Evolutionary conservation across 2,113 vertebrate species (phyloP), one percentile per base, ranked within the genome.

Genomic region (Craseonycteris thonglongyai): DNA sequence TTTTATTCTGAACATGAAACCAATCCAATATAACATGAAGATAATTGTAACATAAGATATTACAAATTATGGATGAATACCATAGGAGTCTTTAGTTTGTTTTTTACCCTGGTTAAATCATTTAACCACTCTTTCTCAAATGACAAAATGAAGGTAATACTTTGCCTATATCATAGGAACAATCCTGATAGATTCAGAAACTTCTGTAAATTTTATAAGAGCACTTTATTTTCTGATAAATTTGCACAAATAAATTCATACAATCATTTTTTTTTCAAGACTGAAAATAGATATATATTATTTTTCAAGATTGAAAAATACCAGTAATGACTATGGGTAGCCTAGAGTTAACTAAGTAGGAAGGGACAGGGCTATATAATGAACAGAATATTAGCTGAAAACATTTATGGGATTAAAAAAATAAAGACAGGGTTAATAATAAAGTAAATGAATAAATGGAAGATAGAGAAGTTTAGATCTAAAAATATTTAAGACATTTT

Each of bases 361-460:
- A 58, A 71, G 42, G 19, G 33, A 58, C 28, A 65, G 54, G 7
- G 40, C 66, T 21, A 7, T 38, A 42, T 9, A 13, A 51, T 26
- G 28, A 93, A 68, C 49, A 96, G 35, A 82, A n/a, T 56, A 78
- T 81, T 90, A 74, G 35, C 59, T 76, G 30, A 90, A 84, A 90
- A 66, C 13, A 74, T 19, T 54, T 74, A 63, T 3, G 4, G 22
- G 21, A 74, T 74, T 40, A 84, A 88, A 81, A 94, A 79, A 16
- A 58, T 86, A 94, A 68, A 54, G 21, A 94, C 9, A 51, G 42
- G 18, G 15, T 66, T 94, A 79, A 71, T 89, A 86, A 90, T 72
- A 93, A 93, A 80, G 66, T 21, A 95, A 84, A 68, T 47, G 26
- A 72, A 85, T 69, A 78, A 61, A 72, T 69, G 38, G 47, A 91